Percentiles rank a stretch among this genome's conserved stretches.
Evolutionary conservation across 2,113 vertebrate genomes (phyloP).

Genomic region (Megaceryle torquata): DNA sequence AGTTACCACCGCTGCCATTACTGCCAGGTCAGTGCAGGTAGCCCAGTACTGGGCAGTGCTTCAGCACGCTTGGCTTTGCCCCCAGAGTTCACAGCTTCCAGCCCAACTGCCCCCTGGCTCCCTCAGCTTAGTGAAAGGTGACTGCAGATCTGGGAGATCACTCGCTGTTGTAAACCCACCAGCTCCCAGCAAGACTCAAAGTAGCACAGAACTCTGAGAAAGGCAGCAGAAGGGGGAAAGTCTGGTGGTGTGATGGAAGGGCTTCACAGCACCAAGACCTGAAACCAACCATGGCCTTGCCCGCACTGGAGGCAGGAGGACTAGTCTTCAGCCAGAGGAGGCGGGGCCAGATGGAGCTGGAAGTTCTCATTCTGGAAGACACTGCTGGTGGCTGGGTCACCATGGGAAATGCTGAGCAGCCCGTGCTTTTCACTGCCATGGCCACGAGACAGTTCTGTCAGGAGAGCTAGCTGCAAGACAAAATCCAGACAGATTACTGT

Average conservation of each 20-base stretch:
- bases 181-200: neutral
- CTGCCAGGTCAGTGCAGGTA: neutral
- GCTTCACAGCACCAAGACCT: neutral
- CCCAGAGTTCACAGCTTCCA: neutral
- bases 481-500: neutral
- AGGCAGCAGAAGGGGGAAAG: accelerated
- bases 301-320: neutral
- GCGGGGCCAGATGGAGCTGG: conserved; percentile 87
- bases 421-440: conserved; percentile 76
- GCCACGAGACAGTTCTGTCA: conserved; percentile 83
- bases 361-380: conserved; percentile 88
- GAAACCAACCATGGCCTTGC: neutral
- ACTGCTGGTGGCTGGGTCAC: conserved; percentile 72
- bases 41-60: accelerated
- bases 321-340: conserved; percentile 85
- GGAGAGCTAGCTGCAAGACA: conserved; percentile 84
- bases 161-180: neutral
- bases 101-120: neutral
- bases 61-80: neutral
- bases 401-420: conserved; percentile 71
- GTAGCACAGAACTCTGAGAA: neutral
- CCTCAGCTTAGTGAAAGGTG: accelerated
- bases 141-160: neutral
- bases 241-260: accelerated
- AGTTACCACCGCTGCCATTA: accelerated